Base-by-base conservation (phyloP, 1,140 invertebrate species). In the Prorops nasuta region DNA sequence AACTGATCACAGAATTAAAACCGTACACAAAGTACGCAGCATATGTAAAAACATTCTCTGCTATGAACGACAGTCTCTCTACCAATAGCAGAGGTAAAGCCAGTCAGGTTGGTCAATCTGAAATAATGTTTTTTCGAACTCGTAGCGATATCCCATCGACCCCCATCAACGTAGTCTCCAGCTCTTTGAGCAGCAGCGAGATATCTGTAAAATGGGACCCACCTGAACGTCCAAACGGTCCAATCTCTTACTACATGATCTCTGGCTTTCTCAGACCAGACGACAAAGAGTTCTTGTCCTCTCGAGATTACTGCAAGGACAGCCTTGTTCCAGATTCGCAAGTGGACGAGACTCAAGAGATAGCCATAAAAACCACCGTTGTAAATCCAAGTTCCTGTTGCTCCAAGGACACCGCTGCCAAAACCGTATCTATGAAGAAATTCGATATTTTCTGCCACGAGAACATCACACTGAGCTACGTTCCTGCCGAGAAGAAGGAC, bases 1-100 rank as follows among this genome's bases (percentile, higher is more conserved):
- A 70, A 16, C 42, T 72, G n/a, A 64, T 86, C 16, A 57, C 54
- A 8, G 66, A 78, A 20, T 66, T 89, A 8, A 80, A 83, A 49
- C 80, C 85, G 3, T 86, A 74, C 60, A 86, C 85, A 0, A 77
- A 71, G 45, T 90, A 90, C 67, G 84, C 81, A n/a, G 79, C 81
- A 12, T 89, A 86, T 64, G 81, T 89, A 6, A 81, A 85, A 57
- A 84, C 84, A 0, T 80, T 69, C 38, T 62, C 51, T 17, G 51
- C 56, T 0, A 55, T 36, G 35, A 60, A 57, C 34, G 48, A 58
- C 14, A 53, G 57, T 36, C 48, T 43, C 10, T 46, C 77, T 43
- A 78, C 72, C 1, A 28, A 28, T 28, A n/a, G n/a, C n/a, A n/a
- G n/a, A n/a, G n/a, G n/a, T n/a, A n/a, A n/a, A n/a, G n/a, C n/a